These are phyloP conservation scores for Tenthredo scrophulariae DNA, from an alignment of 2,888 invertebrate genomes.

Conservation along the genomic window DNA sequence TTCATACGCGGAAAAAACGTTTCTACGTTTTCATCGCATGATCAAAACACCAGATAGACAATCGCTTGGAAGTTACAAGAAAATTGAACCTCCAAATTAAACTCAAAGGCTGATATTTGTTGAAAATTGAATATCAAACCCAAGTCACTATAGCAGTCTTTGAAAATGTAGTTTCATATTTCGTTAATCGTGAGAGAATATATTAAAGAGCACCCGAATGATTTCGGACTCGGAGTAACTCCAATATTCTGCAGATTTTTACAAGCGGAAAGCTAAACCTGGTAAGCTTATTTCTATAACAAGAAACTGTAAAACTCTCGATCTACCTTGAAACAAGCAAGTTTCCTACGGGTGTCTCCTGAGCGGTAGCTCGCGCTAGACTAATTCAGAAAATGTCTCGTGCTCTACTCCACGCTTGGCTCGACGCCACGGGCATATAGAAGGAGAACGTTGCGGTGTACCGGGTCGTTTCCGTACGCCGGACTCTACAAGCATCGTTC, in stretches of 20 bases:
- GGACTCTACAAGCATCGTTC: conserved; percentile 12
- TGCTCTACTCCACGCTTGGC: conserved; percentile 55
- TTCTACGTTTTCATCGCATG: neutral
- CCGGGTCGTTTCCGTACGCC: neutral
- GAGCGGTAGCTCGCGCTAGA: conserved; percentile 76
- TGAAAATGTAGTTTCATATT: neutral
- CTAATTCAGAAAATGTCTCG: conserved; percentile 69
- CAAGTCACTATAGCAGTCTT: neutral
- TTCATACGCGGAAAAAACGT: neutral
- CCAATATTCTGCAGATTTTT: neutral
- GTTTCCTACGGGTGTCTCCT: conserved; percentile 73
- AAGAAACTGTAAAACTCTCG: conserved; percentile 8
- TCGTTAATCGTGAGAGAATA: neutral
- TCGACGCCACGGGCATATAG: conserved; percentile 40
- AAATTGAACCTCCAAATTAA: neutral
- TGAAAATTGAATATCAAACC: neutral
- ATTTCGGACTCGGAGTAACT: neutral
- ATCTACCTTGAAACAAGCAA: conserved; percentile 72
- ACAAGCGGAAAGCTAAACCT: neutral
- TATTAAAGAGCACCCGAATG: neutral
- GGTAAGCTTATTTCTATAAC: neutral
- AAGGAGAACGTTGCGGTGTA: conserved; percentile 18
- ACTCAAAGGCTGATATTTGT: neutral
- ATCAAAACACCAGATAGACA: neutral
- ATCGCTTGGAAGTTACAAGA: neutral